phyloP scores from a whole-genome alignment of 2,113 vertebrate species.

The Mustelus asterias region DNA sequence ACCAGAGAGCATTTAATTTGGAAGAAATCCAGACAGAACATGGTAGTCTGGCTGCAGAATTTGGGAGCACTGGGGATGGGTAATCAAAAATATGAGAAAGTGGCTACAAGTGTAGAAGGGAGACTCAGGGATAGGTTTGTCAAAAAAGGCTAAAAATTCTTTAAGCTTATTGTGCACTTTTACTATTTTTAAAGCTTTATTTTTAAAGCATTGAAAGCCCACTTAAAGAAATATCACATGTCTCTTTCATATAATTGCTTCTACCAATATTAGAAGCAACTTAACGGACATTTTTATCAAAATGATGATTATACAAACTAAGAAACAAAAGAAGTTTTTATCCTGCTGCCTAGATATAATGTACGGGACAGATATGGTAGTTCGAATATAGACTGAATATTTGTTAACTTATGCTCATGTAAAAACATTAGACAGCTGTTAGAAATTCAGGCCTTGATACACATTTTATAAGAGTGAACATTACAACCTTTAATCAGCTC shows the following conservation, averaged over 20 bases:
- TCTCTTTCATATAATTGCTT: neutral
- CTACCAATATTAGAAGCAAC: neutral
- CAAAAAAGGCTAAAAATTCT: neutral
- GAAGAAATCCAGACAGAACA: neutral
- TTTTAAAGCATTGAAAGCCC: neutral
- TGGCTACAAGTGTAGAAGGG: neutral
- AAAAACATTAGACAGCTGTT: slow-evolving; percentile 59
- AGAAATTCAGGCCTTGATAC: slow-evolving; percentile 44
- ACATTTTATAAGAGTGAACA: slow-evolving; percentile 55
- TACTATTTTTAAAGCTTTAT: neutral
- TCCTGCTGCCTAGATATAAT: neutral
- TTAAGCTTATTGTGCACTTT: neutral
- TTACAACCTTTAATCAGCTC: slow-evolving; percentile 58
- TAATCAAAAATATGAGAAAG: neutral
- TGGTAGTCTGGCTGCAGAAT: neutral
- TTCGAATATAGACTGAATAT: neutral
- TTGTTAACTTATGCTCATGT: neutral
- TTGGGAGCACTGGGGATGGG: neutral
- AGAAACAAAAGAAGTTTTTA: neutral
- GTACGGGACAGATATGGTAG: neutral
- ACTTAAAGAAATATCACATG: neutral
- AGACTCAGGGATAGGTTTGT: neutral
- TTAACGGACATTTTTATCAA: neutral
- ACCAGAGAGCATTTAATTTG: neutral
- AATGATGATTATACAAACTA: neutral